These are phyloP conservation scores for Sipha maydis DNA, from an alignment of 2,888 invertebrate species.

Conservation along the genomic window DNA sequence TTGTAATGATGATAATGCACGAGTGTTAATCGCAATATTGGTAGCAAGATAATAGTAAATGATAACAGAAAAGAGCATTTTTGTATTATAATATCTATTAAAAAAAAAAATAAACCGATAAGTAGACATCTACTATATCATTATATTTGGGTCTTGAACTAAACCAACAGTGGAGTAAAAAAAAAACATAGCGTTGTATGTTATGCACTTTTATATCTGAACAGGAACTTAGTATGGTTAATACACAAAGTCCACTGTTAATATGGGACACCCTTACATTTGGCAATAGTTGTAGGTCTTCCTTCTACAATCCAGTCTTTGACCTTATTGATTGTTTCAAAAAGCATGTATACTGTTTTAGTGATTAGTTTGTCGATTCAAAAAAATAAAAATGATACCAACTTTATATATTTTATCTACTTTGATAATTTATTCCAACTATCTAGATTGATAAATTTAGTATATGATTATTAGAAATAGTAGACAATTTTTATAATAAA, in stretches of 20 bases:
- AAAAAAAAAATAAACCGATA: not conserved
- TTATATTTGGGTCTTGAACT: not conserved
- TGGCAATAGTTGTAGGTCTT: conserved; percentile 52
- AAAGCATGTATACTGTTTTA: not conserved
- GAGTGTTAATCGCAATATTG: not conserved
- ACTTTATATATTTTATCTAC: not conserved
- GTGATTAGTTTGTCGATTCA: not conserved
- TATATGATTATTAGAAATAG: too few relatives aligned
- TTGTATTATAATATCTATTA: not conserved
- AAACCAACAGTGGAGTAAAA: not conserved
- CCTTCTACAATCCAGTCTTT: conserved; percentile 37
- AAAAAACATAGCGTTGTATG: not conserved
- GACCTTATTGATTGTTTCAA: conserved; percentile 38
- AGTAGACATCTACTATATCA: not conserved
- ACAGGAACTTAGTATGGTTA: conserved; percentile 26
- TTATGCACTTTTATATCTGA: not conserved
- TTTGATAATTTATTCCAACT: not conserved
- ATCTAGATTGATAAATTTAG: too few relatives aligned
- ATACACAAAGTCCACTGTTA: conserved; percentile 38
- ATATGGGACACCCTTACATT: conserved; percentile 28
- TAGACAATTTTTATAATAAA: too few relatives aligned
- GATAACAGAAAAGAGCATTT: not conserved
- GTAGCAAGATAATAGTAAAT: not conserved
- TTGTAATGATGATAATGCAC: conserved; percentile 36
- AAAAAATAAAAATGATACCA: not conserved